Base-by-base conservation (phyloP, 2,113 vertebrate species). In the Pachycephala philippinensis region DNA sequence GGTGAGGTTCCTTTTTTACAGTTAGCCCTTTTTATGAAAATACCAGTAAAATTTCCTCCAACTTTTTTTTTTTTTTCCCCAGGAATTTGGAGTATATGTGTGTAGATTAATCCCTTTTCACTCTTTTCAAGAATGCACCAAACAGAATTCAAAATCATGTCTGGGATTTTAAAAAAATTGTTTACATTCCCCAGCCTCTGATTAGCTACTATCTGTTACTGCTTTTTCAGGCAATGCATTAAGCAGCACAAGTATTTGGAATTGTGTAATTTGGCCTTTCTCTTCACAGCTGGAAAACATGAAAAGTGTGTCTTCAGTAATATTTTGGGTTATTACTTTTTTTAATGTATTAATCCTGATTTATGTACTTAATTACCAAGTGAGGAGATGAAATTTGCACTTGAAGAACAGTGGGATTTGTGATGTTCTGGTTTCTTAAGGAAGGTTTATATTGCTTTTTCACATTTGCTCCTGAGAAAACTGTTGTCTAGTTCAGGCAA, bases 111-210 rank as follows among this genome's bases (percentile, higher is more conserved):
- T 59, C 3, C 6, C 7, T 60, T 89, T 16, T 44, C 20, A 72
- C 3, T 57, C 14, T 85, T 65, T 74, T 84, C 24, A 85, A 33
- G 13, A 77, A 28, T 30, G 17, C 6, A 77, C 6, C 4, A 30
- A 68, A 49, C 4, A 44, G 9, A 83, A 82, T 42, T 52, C 16
- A 86, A 40, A 87, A 64, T 28, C 3, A 4, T 37, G 15, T 13
- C 10, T 23, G 65, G 24, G 47, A 60, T 70, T 85, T 91, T 0
- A 47, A 54, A 72, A 72, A 80, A 72, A 72, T 13, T 7, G 35
- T 11, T 72, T 59, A 11, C 0, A 0, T 61, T 65, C 23, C 54
- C 13, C 37, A 66, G 54, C 5, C 39, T 35, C 56, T 42, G 27
- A 86, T 52, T 50, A 63, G 11, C 30, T 81, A 7, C 24, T n/a